These are phyloP conservation scores for Lepidotrigona ventralis DNA, from an alignment of 1,140 invertebrate species.

Conservation along the genomic window DNA sequence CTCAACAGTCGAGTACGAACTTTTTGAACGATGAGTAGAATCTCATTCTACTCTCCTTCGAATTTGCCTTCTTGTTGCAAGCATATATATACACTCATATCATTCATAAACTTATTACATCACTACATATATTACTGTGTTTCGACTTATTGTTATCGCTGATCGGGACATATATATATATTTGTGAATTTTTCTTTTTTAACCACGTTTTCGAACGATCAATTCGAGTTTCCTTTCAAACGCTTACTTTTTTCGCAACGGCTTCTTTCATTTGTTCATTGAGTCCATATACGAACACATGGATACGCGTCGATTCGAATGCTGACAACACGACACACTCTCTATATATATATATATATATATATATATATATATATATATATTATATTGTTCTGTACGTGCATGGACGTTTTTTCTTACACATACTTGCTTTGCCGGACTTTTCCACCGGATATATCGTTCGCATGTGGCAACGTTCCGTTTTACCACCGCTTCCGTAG, in stretches of 20 bases:
- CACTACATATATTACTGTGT: neutral
- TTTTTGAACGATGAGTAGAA: neutral
- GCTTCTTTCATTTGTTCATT: slow-evolving; percentile 13
- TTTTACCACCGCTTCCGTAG: slow-evolving; percentile 16
- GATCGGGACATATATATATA: neutral
- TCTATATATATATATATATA: neutral
- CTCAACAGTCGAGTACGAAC: slow-evolving; percentile 11
- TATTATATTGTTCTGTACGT: slow-evolving; percentile 20
- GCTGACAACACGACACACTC: neutral
- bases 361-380: neutral
- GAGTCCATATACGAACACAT: neutral
- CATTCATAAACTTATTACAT: slow-evolving; percentile 29
- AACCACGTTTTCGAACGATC: neutral
- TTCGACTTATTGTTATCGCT: neutral
- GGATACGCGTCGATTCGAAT: neutral
- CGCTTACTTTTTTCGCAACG: slow-evolving; percentile 13
- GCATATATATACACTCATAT: slow-evolving; percentile 28
- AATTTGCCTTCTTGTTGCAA: neutral
- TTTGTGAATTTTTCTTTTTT: neutral
- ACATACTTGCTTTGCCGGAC: neutral
- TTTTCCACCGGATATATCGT: slow-evolving; percentile 7
- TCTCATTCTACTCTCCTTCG: neutral
- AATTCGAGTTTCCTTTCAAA: neutral
- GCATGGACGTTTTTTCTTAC: neutral
- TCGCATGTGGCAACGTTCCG: slow-evolving; percentile 14